These are phyloP conservation scores for Melolontha melolontha DNA, from an alignment of 2,888 invertebrate species.

Conservation along the genomic window DNA sequence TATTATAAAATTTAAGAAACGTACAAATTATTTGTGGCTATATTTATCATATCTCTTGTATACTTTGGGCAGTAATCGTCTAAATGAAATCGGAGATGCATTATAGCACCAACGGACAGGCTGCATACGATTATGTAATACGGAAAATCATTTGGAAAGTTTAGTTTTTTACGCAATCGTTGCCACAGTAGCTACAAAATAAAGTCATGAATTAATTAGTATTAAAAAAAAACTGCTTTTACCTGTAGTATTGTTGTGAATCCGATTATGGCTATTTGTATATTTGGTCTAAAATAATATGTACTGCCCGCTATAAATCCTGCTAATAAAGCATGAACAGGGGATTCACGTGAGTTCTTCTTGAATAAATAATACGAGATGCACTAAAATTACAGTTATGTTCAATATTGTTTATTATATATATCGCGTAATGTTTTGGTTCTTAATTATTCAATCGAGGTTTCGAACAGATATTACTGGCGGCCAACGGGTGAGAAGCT, in stretches of 20 bases:
- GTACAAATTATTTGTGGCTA: conserved; percentile 68
- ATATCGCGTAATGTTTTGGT: too few species aligned
- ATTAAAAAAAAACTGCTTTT: conserved; percentile 19
- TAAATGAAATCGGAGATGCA: conserved; percentile 69
- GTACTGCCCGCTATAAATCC: conserved; percentile 70
- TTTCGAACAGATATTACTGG: too few species aligned
- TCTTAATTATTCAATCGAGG: too few species aligned
- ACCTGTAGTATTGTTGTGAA: conserved; percentile 70
- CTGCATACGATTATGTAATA: conserved; percentile 68
- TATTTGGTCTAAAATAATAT: conserved; percentile 68
- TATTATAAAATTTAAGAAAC: conserved; percentile 50
- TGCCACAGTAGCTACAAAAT: conserved; percentile 45
- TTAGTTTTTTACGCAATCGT: conserved; percentile 42
- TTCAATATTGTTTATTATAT: neutral
- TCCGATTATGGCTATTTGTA: conserved; percentile 68
- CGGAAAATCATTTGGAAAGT: conserved; percentile 56
- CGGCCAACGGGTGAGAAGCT: too few species aligned
- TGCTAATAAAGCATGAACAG: conserved; percentile 68
- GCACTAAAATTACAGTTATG: conserved; percentile 54
- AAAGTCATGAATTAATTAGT: neutral
- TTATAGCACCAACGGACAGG: conserved; percentile 67
- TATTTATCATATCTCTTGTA: conserved; percentile 68
- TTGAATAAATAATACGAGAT: conserved; percentile 67
- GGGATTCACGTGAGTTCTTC: conserved; percentile 64
- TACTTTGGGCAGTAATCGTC: conserved; percentile 69